These are phyloP conservation scores for Agrotis segetum DNA, from an alignment of 2,888 invertebrate species.

Conservation along the genomic window DNA sequence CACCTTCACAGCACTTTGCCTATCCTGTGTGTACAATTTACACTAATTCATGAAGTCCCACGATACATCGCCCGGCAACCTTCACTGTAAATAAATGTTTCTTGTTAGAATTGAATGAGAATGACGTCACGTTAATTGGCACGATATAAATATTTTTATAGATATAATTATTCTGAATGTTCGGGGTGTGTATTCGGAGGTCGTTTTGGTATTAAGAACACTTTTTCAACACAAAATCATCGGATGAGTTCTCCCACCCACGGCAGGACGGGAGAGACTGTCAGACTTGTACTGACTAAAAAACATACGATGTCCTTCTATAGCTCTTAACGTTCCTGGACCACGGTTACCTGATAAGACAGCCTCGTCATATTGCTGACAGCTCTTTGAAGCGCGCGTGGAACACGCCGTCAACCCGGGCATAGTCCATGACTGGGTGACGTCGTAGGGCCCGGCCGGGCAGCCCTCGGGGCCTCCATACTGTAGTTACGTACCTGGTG, in stretches of 20 bases:
- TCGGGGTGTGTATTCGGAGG: not conserved
- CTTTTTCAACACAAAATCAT: no score
- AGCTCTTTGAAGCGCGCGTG: no score
- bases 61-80: constrained; percentile 36
- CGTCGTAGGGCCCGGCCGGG: constrained; percentile 98
- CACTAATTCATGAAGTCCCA: constrained; percentile 65
- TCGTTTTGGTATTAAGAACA: not conserved
- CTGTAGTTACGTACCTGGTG: constrained; percentile 95
- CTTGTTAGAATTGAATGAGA: constrained; percentile 15
- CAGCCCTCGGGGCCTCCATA: constrained; percentile 99
- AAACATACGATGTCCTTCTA: no score
- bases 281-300: no score
- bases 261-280: no score
- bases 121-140: constrained; percentile 12
- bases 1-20: constrained; percentile 85
- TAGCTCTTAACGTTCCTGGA: no score
- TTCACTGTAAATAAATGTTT: constrained; percentile 79
- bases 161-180: no score
- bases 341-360: no score
- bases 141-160: constrained; percentile 3
- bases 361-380: no score
- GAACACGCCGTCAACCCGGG: no score
- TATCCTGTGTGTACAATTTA: constrained; percentile 76
- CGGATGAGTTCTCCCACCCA: no score
- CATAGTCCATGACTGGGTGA: constrained; percentile 84